Base-by-base conservation (phyloP, 2,113 vertebrate genomes). In the Rhinolophus sinicus region DNA sequence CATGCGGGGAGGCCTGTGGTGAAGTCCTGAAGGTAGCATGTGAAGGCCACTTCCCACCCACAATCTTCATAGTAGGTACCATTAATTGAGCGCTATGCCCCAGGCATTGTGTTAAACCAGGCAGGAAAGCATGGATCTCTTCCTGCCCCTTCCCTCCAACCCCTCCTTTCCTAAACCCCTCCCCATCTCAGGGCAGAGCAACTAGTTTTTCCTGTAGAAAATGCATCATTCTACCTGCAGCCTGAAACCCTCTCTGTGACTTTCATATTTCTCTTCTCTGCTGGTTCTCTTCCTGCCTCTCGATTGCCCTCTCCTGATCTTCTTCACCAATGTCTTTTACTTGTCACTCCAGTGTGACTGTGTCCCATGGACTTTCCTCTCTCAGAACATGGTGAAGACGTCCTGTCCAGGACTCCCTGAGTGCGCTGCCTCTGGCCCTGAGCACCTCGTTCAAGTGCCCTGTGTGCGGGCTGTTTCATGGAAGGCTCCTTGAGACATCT, bases 1-100 rank as follows among this genome's bases (percentile, higher is more conserved):
- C 0, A 0, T 22, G 30, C 2, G 24, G 47, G 38, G 21, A 24
- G 35, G 18, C 2, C 64, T 15, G 7, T 0, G 8, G 33, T 30
- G 92, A 72, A 44, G 44, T 11, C 35, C 1, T 1, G 22, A 44
- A 62, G 47, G 40, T 3, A 30, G 76, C 22, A 50, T 40, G 62
- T 2, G 35, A 13, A 69, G 62, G 54, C 8, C 44, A 9, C 1
- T 47, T 75, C 44, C 40, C 22, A 19, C 19, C 12, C n/a, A 18
- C 8, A 21, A 1, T 6, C 24, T 30, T 64, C 30, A 44, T 3
- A 33, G 1, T 0, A 12, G 54, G 47, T 3, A 12, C 28, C 10
- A 1, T 33, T 35, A 44, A n/a, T 16, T 56, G 21, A 28, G 54
- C 3, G 28, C n/a, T 3, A 0, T 3, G 8, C 13, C 1, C 38